These are phyloP conservation scores for Drosophila macrospina DNA, from an alignment of 2,888 invertebrate species.

Conservation along the genomic window DNA sequence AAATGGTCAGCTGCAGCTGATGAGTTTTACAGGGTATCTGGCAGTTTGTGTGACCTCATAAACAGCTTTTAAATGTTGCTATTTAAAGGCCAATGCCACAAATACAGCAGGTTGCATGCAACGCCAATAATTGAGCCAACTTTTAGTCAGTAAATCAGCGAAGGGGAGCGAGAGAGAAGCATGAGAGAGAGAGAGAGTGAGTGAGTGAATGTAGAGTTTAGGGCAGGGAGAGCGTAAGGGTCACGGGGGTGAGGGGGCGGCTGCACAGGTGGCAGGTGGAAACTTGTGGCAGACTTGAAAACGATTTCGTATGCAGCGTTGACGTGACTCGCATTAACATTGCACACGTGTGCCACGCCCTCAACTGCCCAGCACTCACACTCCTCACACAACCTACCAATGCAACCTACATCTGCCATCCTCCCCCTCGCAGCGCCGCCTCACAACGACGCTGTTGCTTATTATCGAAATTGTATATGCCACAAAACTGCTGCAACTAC, in stretches of 20 bases:
- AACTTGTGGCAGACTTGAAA: slow-evolving; percentile 56
- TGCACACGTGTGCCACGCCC: slow-evolving; percentile 66
- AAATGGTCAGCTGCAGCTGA: too few species aligned
- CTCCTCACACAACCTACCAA: too few species aligned
- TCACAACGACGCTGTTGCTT: slow-evolving; percentile 68
- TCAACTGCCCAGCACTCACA: neutral
- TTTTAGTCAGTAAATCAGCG: slow-evolving; percentile 32
- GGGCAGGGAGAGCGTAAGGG: neutral
- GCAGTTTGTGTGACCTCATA: neutral
- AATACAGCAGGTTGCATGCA: slow-evolving; percentile 33
- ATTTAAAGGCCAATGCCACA: slow-evolving; percentile 68
- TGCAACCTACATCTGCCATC: too few species aligned
- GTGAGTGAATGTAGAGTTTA: too few species aligned
- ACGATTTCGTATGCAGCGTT: slow-evolving; percentile 77
- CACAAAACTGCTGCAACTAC: slow-evolving; percentile 59
- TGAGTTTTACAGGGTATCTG: slow-evolving; percentile 13
- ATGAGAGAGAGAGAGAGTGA: neutral
- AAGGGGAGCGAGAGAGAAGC: slow-evolving; percentile 1
- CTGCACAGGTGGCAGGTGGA: neutral
- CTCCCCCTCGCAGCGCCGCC: neutral
- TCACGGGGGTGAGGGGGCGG: neutral
- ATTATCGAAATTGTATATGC: slow-evolving; percentile 80
- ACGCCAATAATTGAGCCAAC: slow-evolving; percentile 60
- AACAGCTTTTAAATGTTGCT: neutral
- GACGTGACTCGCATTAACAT: slow-evolving; percentile 79